Conservation (phyloP, 1,140 invertebrate species). For the Microplitis demolitor region DNA sequence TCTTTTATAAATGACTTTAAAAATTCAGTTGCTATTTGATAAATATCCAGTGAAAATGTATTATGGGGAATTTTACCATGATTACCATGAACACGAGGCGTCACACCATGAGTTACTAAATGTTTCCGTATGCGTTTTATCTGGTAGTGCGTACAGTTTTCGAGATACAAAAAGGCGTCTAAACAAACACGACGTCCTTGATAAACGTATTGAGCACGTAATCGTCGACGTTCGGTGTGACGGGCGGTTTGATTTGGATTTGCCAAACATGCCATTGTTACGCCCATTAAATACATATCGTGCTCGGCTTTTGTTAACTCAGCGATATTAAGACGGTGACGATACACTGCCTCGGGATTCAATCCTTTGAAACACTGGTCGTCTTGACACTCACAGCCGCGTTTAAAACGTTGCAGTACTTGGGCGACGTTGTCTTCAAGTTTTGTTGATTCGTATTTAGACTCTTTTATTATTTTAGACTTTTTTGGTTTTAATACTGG, state of each 20-base stretch:
- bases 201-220: constrained; percentile 76
- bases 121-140: constrained; percentile 78
- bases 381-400: constrained; percentile 78
- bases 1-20: constrained; percentile 73
- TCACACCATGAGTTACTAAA: constrained; percentile 77
- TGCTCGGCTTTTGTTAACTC: constrained; percentile 77
- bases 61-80: constrained; percentile 82
- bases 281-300: constrained; percentile 77
- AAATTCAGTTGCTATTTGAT: constrained; percentile 77
- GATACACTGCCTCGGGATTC: constrained; percentile 75
- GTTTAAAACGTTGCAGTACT: constrained; percentile 71
- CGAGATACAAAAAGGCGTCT: constrained; percentile 78
- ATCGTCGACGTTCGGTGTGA: constrained; percentile 72
- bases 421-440: constrained; percentile 66
- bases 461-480: constrained; percentile 55
- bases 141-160: constrained; percentile 82
- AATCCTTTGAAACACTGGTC: constrained; percentile 74
- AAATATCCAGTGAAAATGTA: constrained; percentile 78
- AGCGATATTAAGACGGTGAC: constrained; percentile 77
- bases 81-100: constrained; percentile 77
- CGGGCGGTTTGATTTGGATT: constrained; percentile 75
- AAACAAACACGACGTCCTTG: constrained; percentile 77
- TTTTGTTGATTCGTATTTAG: constrained; percentile 60
- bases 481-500: constrained; percentile 54
- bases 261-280: constrained; percentile 78